Evolutionary conservation across 1,140 invertebrate genomes (phyloP).

Genomic region (Pinna nobilis): DNA sequence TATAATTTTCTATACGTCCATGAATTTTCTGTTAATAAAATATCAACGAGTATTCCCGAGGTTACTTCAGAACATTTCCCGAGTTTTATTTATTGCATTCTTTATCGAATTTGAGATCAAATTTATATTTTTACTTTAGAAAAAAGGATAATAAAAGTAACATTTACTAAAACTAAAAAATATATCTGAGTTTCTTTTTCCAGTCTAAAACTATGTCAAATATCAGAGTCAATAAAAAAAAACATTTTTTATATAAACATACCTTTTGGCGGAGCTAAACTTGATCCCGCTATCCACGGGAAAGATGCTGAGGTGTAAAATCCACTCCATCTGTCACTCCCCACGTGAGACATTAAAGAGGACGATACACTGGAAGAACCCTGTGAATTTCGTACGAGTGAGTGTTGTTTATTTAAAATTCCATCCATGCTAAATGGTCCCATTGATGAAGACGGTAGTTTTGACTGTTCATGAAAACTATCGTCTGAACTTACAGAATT

Average conservation of each 20-base stretch:
- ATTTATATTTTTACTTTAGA: no score
- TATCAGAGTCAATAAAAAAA: background rate
- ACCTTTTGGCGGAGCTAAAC: conserved; percentile 42
- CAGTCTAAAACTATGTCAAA: no score
- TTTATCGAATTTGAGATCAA: no score
- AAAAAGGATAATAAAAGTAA: no score
- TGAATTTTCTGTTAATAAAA: no score
- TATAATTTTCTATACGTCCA: no score
- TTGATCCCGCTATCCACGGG: conserved; percentile 33
- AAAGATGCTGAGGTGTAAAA: conserved; percentile 37
- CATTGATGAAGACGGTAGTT: conserved; percentile 17
- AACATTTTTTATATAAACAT: conserved; percentile 1
- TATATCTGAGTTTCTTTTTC: no score
- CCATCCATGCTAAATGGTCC: conserved; percentile 44
- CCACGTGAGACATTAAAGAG: conserved; percentile 24
- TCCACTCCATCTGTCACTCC: conserved; percentile 31
- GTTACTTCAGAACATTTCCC: no score
- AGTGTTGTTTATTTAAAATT: conserved; percentile 43
- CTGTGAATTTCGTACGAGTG: conserved; percentile 29
- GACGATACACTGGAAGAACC: conserved; percentile 2
- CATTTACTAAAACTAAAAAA: no score
- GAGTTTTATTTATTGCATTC: no score
- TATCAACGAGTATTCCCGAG: no score
- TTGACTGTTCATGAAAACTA: conserved; percentile 28
- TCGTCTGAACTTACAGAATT: conserved; percentile 39